Percentiles rank a stretch among this genome's conserved stretches.
phyloP scores from a whole-genome alignment of 2,113 vertebrate species.

The Thunnus thynnus region DNA sequence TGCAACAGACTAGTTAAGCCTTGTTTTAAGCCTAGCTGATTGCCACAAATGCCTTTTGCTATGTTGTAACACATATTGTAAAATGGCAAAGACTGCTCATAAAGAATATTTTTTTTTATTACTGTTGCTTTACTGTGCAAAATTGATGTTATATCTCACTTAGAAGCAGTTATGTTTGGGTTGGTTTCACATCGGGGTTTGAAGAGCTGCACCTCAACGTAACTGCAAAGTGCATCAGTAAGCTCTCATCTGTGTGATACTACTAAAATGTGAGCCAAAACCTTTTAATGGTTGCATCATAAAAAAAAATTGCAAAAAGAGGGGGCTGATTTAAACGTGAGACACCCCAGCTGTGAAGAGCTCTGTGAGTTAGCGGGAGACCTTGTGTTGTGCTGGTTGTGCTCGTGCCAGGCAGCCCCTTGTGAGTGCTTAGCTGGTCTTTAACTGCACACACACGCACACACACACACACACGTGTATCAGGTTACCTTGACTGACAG shows the following conservation, averaged over 20 bases:
- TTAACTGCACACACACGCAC: constrained; percentile 23
- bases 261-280: constrained; percentile 31
- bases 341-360: constrained; percentile 31
- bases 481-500: constrained; percentile 55
- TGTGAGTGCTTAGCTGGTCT: constrained; percentile 38
- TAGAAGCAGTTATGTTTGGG: constrained; percentile 5
- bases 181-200: constrained; percentile 17
- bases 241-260: constrained; percentile 4
- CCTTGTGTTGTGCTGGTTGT: constrained; percentile 24
- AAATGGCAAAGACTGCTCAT: no score
- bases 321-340: constrained; percentile 9
- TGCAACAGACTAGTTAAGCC: no score
- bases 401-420: constrained; percentile 3
- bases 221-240: constrained; percentile 14
- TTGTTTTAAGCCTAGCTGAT: no score
- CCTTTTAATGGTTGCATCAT: constrained; percentile 50
- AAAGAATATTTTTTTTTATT: background rate
- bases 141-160: background rate
- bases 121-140: background rate
- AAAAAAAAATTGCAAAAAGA: constrained; percentile 18
- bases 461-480: constrained; percentile 10
- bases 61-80: no score
- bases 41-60: no score
- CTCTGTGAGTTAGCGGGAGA: constrained; percentile 23
- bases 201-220: background rate